A percentile compares a stretch with the other conserved stretches of the same genome.
Evolutionary conservation across 2,888 invertebrate genomes (phyloP).

Genomic region (Chesias legatella): DNA sequence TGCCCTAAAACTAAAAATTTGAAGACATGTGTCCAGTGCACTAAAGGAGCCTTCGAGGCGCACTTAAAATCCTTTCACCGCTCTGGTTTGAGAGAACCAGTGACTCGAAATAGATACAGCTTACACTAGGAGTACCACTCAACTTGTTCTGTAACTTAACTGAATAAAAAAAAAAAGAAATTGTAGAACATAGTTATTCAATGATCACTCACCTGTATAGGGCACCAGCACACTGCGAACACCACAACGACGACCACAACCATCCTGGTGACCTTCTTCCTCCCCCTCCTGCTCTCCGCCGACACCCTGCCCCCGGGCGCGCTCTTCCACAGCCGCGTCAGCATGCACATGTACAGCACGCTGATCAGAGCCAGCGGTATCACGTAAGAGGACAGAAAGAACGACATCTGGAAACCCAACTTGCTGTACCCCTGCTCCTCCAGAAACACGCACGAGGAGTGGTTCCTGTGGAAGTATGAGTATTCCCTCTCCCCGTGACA

Average conservation of each 20-base stretch:
- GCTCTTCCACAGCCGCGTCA: slow-evolving; percentile 91
- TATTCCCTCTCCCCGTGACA: slow-evolving; percentile 88
- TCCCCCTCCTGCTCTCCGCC: slow-evolving; percentile 90
- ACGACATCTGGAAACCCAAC: slow-evolving; percentile 86
- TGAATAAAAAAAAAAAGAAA: no score
- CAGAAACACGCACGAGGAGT: slow-evolving; percentile 85
- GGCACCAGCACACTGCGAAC: slow-evolving; percentile 96
- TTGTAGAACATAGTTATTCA: background rate
- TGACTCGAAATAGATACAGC: no score
- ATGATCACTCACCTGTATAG: slow-evolving; percentile 88
- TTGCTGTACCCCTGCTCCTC: slow-evolving; percentile 82
- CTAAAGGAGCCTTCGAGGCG: no score
- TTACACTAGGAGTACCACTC: no score
- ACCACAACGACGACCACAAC: slow-evolving; percentile 95
- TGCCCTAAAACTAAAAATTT: no score
- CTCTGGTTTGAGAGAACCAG: no score
- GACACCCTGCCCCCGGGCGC: slow-evolving; percentile 90
- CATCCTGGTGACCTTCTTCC: slow-evolving; percentile 94
- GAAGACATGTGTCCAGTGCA: no score
- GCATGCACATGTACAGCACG: slow-evolving; percentile 93
- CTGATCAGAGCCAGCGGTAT: slow-evolving; percentile 93
- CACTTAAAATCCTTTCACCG: no score
- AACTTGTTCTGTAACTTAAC: no score
- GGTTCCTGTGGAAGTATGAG: slow-evolving; percentile 81
- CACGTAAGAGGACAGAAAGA: slow-evolving; percentile 93